Conservation (phyloP, 2,888 invertebrate species). For the Orchesellides sinensis region DNA sequence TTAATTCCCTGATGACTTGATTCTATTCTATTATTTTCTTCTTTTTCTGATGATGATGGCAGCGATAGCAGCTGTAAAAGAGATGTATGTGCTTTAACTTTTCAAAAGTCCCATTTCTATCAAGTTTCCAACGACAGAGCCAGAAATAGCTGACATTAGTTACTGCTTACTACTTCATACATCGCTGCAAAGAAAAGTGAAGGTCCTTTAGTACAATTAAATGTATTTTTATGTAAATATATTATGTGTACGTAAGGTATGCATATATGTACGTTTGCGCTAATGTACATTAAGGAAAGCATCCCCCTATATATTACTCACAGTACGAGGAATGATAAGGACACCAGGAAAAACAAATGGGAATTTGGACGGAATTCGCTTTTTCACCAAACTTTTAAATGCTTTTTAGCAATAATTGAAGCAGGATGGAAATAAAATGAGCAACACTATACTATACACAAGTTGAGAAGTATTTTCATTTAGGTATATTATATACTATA, state of each 20-base stretch:
- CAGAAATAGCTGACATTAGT: neutral
- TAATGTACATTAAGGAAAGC: too few species aligned
- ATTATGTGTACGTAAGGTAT: neutral
- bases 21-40: neutral
- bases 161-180: too few species aligned
- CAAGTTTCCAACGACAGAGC: neutral
- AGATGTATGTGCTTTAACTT: neutral
- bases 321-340: neutral
- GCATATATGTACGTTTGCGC: too few species aligned
- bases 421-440: too few species aligned
- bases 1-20: neutral
- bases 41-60: conserved; percentile 14
- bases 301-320: neutral
- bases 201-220: neutral
- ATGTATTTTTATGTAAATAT: neutral
- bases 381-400: neutral
- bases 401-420: neutral
- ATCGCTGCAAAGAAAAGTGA: too few species aligned
- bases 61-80: neutral
- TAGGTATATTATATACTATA: neutral
- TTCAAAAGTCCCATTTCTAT: neutral
- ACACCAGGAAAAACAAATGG: neutral
- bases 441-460: too few species aligned
- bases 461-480: neutral
- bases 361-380: neutral